A percentile compares a stretch with the other conserved stretches of the same genome.
These are phyloP conservation scores for Xylocampa areola DNA, from an alignment of 2,888 invertebrate species.

Conservation along the genomic window DNA sequence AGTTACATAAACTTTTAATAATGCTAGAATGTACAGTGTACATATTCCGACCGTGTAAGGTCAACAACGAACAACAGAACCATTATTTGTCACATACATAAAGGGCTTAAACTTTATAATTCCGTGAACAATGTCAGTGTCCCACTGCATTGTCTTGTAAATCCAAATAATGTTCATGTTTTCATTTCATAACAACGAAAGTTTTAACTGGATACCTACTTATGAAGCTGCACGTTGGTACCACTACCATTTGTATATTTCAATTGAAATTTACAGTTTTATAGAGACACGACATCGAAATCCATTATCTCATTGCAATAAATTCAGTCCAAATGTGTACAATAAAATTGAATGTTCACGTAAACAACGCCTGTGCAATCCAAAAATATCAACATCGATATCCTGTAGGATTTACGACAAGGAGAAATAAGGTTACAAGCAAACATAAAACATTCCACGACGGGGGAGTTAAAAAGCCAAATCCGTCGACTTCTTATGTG, in stretches of 20 bases:
- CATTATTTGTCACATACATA: constrained; percentile 5
- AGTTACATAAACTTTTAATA: no score
- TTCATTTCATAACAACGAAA: constrained; percentile 25
- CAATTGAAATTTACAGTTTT: constrained; percentile 10
- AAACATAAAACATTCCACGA: constrained; percentile 35
- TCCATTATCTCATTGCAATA: constrained; percentile 20
- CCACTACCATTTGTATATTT: constrained; percentile 8
- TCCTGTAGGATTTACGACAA: constrained; percentile 32
- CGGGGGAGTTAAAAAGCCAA: constrained; percentile 54
- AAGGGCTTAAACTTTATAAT: constrained; percentile 9
- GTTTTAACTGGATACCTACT: constrained; percentile 11
- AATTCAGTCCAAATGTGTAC: constrained; percentile 17
- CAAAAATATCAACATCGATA: constrained; percentile 42
- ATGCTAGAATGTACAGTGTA: no score
- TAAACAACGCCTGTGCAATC: constrained; percentile 26
- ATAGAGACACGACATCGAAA: constrained; percentile 3
- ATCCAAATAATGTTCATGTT: constrained; percentile 4
- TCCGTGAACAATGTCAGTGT: constrained; percentile 8
- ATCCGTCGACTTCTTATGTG: constrained; percentile 52
- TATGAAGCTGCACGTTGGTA: constrained; percentile 10
- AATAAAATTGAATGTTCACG: constrained; percentile 43
- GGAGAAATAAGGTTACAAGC: constrained; percentile 33
- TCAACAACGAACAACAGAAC: no score
- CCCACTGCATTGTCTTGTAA: neutral
- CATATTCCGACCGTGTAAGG: no score